phyloP scores from a whole-genome alignment of 2,797 vertebrate genomes.

The Mico argentatus region DNA sequence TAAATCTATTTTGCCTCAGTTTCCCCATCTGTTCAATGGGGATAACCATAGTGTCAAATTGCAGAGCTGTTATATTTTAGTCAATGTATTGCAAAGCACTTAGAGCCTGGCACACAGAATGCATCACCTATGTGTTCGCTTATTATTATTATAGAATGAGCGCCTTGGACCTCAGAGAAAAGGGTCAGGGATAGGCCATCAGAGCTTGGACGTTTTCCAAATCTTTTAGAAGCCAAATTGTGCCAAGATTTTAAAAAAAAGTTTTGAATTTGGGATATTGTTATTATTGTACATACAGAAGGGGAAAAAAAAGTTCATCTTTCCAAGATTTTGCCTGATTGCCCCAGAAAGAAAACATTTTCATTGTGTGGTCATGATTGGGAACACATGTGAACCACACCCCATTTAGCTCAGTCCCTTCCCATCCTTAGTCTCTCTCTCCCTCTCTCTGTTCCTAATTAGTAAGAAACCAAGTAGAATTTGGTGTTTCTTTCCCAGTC shows the following conservation, averaged over 20 bases:
- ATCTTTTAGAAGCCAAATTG: slow-evolving; percentile 64
- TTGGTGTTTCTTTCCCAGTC: slow-evolving; percentile 79
- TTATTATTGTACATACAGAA: slow-evolving; percentile 78
- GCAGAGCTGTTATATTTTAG: neutral
- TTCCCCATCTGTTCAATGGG: neutral
- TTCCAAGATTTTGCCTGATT: slow-evolving; percentile 79
- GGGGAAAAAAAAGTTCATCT: slow-evolving; percentile 67
- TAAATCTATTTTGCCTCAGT: neutral
- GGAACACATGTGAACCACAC: slow-evolving; percentile 83
- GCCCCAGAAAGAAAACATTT: slow-evolving; percentile 86
- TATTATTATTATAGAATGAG: slow-evolving; percentile 27
- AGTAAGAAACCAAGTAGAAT: slow-evolving; percentile 79
- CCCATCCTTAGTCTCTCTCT: neutral
- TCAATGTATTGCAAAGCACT: neutral
- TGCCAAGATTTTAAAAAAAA: slow-evolving; percentile 46
- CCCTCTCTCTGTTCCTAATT: slow-evolving; percentile 79
- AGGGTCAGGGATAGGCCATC: slow-evolving; percentile 42
- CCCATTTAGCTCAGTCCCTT: slow-evolving; percentile 71
- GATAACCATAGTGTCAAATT: neutral
- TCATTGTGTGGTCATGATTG: slow-evolving; percentile 85
- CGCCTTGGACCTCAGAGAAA: slow-evolving; percentile 3
- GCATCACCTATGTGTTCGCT: neutral
- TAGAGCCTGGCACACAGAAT: neutral
- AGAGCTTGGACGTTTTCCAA: slow-evolving; percentile 58
- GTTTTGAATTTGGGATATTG: slow-evolving; percentile 78